phyloP scores from a whole-genome alignment of 2,888 invertebrate genomes.

The Cheilosia pagana region DNA sequence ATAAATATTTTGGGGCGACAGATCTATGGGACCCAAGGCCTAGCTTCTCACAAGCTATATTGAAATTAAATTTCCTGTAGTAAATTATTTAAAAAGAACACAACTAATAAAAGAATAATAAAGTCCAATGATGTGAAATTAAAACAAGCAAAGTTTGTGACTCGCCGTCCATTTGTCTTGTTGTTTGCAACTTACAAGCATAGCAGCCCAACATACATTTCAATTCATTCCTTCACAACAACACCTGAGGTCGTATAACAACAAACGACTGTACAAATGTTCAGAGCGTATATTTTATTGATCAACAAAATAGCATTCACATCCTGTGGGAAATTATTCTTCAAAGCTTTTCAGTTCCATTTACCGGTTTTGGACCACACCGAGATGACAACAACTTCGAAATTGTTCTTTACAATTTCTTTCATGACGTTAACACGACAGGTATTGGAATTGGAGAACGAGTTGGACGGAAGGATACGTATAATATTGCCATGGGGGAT shows the following conservation, averaged over 20 bases:
- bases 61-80: no score
- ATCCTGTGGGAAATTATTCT: conserved; percentile 26
- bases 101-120: no score
- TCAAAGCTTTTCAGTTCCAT: conserved; percentile 23
- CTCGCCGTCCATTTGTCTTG: no score
- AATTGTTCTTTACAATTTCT: neutral
- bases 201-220: neutral
- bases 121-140: no score
- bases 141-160: no score
- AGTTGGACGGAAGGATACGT: neutral
- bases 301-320: conserved; percentile 3
- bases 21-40: no score
- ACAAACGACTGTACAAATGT: neutral
- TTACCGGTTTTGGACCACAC: neutral
- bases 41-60: no score
- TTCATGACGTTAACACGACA: neutral
- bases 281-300: neutral
- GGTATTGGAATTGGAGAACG: neutral
- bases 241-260: no score
- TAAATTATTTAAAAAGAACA: no score
- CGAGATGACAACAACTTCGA: no score
- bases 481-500: neutral
- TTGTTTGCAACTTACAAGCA: no score
- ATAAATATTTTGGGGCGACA: no score
- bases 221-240: neutral